Evolutionary conservation across 1,140 invertebrate genomes (phyloP).

Genomic region (Pseudoatta argentina): DNA sequence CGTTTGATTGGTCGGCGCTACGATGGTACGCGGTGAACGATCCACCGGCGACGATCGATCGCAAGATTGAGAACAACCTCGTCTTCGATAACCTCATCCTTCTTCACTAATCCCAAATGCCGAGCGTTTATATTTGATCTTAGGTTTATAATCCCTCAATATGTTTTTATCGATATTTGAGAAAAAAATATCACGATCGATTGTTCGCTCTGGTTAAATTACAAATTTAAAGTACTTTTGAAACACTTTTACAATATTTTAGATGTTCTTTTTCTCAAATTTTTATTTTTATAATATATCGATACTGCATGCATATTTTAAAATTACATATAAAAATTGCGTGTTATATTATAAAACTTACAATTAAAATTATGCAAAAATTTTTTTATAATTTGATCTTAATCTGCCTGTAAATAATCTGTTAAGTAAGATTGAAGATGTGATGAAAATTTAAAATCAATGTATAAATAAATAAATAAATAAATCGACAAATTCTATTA

Average conservation of each 20-base stretch:
- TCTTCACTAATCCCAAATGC: slow-evolving; percentile 42
- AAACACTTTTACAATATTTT: neutral
- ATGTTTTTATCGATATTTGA: neutral
- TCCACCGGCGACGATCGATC: slow-evolving; percentile 72
- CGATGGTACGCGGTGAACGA: slow-evolving; percentile 67
- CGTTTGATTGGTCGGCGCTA: slow-evolving; percentile 83
- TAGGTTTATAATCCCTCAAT: neutral
- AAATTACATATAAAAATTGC: neutral
- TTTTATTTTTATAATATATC: neutral
- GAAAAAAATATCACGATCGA: neutral
- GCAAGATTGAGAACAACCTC: slow-evolving; percentile 67
- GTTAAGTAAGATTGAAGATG: neutral
- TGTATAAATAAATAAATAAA: no score
- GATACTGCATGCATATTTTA: neutral
- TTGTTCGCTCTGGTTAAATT: neutral
- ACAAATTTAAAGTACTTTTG: neutral
- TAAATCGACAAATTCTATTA: neutral
- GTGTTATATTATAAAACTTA: neutral
- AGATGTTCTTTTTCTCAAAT: neutral
- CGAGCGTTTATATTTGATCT: slow-evolving; percentile 15
- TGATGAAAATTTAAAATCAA: neutral
- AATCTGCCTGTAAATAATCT: neutral
- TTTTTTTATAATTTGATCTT: neutral
- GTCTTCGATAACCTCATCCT: slow-evolving; percentile 35
- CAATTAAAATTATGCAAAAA: neutral